These are phyloP conservation scores for Cynopterus sphinx DNA, from an alignment of 2,797 vertebrate genomes.

Conservation along the genomic window DNA sequence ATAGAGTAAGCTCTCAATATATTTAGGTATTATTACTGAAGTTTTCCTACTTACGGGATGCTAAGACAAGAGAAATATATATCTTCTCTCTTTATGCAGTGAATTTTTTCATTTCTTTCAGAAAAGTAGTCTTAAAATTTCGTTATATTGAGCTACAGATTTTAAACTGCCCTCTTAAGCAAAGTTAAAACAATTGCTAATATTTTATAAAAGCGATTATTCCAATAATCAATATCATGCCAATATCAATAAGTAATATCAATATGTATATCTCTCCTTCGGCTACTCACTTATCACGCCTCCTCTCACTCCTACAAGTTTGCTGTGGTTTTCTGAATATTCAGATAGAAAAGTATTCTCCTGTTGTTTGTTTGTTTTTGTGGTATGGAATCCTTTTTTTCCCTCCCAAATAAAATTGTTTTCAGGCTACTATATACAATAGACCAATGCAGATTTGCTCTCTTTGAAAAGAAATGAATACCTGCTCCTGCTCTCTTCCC, in stretches of 20 bases:
- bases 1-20: neutral
- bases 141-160: neutral
- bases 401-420: neutral
- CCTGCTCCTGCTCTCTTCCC: neutral
- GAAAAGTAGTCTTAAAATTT: neutral
- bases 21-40: neutral
- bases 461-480: neutral
- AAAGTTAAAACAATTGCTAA: neutral
- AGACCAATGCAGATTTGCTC: neutral
- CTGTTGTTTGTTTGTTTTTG: neutral
- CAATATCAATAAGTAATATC: too few species aligned
- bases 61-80: neutral
- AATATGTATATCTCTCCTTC: neutral
- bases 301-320: neutral
- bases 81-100: neutral
- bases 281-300: neutral
- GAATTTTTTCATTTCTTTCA: conserved; percentile 7
- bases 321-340: neutral
- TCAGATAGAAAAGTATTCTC: neutral
- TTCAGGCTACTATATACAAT: neutral
- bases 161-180: neutral
- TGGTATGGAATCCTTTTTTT: neutral
- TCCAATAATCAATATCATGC: too few species aligned
- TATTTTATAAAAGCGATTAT: neutral
- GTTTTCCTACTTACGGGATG: neutral